Evolutionary conservation across 2,113 vertebrate genomes (phyloP).

Genomic region (Silurus asotus): DNA sequence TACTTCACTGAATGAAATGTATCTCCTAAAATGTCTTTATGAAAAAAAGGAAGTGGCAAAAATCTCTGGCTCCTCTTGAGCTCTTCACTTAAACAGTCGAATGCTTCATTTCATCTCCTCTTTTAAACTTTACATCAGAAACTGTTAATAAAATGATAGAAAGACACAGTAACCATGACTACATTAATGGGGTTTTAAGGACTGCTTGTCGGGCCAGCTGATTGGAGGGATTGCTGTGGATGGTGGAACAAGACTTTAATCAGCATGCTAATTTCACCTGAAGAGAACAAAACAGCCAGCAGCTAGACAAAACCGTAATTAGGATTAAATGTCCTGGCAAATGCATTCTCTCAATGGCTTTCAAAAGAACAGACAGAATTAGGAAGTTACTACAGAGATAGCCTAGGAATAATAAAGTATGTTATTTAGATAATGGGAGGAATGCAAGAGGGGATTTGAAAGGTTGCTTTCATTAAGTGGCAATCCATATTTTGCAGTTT

Average conservation of each 20-base stretch:
- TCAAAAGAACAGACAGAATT: not conserved
- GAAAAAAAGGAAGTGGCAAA: not conserved
- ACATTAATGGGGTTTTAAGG: slow-evolving; percentile 29
- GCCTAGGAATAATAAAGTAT: not conserved
- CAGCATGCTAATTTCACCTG: slow-evolving; percentile 45
- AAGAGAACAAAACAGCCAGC: slow-evolving; percentile 31
- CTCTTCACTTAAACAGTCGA: not conserved
- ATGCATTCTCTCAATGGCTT: not conserved
- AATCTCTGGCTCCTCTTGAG: slow-evolving; percentile 16
- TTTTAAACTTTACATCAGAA: slow-evolving; percentile 15
- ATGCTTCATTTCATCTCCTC: not conserved
- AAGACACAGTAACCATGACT: slow-evolving; percentile 35
- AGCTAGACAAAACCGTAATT: slow-evolving; percentile 29
- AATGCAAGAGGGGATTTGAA: not conserved
- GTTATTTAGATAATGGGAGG: slow-evolving; percentile 5
- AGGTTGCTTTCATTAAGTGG: not conserved
- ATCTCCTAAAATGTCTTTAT: not conserved
- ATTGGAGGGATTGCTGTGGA: slow-evolving; percentile 16
- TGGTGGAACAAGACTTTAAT: slow-evolving; percentile 40
- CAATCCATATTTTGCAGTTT: not conserved
- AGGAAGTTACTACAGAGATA: not conserved
- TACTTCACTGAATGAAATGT: slow-evolving; percentile 24
- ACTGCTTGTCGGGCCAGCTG: slow-evolving; percentile 12
- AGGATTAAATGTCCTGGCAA: slow-evolving; percentile 17
- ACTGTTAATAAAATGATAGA: slow-evolving; percentile 4